Evolutionary conservation across 2,113 vertebrate genomes (phyloP).

Genomic region (Centropristis striata): DNA sequence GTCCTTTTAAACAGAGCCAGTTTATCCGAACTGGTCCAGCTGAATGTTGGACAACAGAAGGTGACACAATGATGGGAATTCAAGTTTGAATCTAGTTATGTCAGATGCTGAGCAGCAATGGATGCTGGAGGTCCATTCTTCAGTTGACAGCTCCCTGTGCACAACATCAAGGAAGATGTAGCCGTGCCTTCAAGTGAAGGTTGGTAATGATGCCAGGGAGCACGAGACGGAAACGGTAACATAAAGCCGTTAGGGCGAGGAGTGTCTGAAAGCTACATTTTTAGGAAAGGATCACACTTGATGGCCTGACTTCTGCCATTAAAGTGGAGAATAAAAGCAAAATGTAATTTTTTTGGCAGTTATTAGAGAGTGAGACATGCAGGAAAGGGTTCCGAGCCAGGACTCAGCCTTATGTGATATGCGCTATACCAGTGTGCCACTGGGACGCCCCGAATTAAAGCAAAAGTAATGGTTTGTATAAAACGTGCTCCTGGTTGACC

Average conservation of each 20-base stretch:
- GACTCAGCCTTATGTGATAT: too few species aligned
- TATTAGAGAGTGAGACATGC: too few species aligned
- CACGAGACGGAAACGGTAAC: background rate
- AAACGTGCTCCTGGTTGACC: background rate
- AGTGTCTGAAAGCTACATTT: background rate
- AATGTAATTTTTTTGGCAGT: too few species aligned
- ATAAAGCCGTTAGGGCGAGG: background rate
- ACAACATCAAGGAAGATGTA: background rate
- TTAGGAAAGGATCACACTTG: background rate
- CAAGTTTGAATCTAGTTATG: background rate
- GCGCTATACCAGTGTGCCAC: too few species aligned
- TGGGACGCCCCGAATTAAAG: too few species aligned
- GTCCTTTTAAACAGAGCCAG: background rate
- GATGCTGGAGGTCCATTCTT: background rate
- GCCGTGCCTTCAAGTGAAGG: conserved; percentile 55
- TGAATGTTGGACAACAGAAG: background rate
- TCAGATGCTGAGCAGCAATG: conserved; percentile 10
- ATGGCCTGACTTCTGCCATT: background rate
- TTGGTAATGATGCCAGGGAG: background rate
- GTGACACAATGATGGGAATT: background rate
- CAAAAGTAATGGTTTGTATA: background rate
- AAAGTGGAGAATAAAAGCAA: background rate
- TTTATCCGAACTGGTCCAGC: conserved; percentile 6
- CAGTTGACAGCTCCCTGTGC: background rate
- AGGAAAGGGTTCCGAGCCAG: too few species aligned